phyloP scores from a whole-genome alignment of 2,797 vertebrate genomes.

The Cossypha niveicapilla region DNA sequence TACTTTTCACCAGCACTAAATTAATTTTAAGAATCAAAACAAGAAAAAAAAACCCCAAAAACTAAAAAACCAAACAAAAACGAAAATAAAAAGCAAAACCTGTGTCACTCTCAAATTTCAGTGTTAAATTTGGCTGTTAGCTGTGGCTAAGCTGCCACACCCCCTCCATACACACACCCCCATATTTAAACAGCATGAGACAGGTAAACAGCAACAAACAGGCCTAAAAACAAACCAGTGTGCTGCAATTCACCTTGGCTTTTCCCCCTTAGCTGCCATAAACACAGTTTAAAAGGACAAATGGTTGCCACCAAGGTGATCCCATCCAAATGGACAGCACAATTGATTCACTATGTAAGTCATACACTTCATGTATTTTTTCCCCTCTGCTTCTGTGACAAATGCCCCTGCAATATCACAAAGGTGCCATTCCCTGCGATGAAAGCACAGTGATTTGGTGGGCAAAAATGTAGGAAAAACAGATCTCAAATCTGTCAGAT shows the following conservation, averaged over 20 bases:
- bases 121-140: constrained; percentile 42
- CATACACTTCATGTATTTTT: not conserved
- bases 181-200: constrained; percentile 41
- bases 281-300: not conserved
- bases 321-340: not conserved
- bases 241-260: not conserved
- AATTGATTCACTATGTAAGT: not conserved
- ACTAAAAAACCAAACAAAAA: not conserved
- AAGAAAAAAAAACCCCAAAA: not conserved
- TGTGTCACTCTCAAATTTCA: not conserved
- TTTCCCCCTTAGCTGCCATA: not conserved
- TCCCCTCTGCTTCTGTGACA: not conserved
- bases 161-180: not conserved
- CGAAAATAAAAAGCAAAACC: not conserved
- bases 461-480: not conserved
- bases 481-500: not conserved
- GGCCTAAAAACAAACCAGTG: not conserved
- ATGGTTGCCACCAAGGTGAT: not conserved
- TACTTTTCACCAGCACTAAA: not conserved
- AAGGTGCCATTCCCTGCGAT: not conserved
- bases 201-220: constrained; percentile 21
- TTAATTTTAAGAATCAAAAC: not conserved
- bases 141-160: not conserved
- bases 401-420: not conserved
- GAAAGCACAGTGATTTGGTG: not conserved